A percentile compares a stretch with the other conserved stretches of the same genome.
Evolutionary conservation across 2,888 invertebrate species (phyloP).

Genomic region (Lochmaea capreae): DNA sequence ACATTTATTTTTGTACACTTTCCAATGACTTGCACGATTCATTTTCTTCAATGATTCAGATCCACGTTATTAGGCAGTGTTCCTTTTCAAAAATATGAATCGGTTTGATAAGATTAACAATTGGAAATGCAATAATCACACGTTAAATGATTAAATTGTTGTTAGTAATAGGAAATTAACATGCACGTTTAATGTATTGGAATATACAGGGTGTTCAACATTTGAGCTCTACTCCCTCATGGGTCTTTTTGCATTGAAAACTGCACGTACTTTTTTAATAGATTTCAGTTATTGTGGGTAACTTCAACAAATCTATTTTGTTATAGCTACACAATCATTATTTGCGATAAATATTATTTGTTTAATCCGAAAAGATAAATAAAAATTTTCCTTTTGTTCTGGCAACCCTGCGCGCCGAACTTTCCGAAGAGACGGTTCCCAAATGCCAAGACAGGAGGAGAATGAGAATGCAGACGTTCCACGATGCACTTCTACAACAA

Average conservation of each 20-base stretch:
- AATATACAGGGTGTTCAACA: no score
- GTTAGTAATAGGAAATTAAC: background rate
- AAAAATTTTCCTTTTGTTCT: conserved; percentile 2
- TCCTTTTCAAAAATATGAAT: background rate
- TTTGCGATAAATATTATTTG: background rate
- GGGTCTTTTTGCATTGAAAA: no score
- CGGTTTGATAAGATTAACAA: background rate
- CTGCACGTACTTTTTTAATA: no score
- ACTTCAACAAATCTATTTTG: no score
- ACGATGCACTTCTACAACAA: conserved; percentile 54
- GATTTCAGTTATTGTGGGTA: no score
- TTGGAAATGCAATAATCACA: background rate
- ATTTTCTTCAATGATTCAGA: conserved; percentile 5
- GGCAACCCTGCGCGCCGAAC: conserved; percentile 36
- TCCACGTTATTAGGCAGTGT: background rate
- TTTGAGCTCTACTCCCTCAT: no score
- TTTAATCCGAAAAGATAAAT: background rate
- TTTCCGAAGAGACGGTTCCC: conserved; percentile 41
- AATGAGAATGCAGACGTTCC: conserved; percentile 53
- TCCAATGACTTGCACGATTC: conserved; percentile 21
- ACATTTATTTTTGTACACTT: conserved; percentile 13
- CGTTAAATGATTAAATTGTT: background rate
- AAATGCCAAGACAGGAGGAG: conserved; percentile 37
- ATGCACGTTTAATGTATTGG: no score
- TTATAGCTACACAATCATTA: no score